Evolutionary conservation across 37 sponge, comb jelly and placozoan genomes (phyloP).

Genomic region (Axinella damicornis): DNA sequence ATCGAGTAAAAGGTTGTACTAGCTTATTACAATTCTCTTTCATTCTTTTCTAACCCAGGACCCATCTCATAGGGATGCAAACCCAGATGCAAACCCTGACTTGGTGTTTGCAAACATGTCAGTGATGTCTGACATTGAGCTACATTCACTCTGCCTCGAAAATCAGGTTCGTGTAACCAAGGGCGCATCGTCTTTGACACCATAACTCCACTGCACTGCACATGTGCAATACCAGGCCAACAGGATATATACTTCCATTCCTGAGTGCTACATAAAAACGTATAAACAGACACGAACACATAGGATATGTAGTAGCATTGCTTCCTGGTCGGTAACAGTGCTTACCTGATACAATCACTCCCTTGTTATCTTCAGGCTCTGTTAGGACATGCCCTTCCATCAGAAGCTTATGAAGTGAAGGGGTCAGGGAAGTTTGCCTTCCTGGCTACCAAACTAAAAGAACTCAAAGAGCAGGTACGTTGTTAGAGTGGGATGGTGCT

Average conservation of each 20-base stretch:
- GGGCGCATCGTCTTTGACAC: neutral
- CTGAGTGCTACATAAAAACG: too few relatives aligned
- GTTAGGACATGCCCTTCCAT: neutral
- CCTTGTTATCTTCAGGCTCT: neutral
- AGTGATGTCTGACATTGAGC: constrained; percentile 78
- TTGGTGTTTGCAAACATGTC: constrained; percentile 65
- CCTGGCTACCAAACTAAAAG: neutral
- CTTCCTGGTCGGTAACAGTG: too few relatives aligned
- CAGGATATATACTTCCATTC: too few relatives aligned
- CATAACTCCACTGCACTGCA: too few relatives aligned
- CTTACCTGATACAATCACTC: neutral
- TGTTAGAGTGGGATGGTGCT: too few relatives aligned
- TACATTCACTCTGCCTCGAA: constrained; percentile 48
- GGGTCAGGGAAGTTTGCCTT: constrained; percentile 35
- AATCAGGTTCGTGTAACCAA: constrained; percentile 17
- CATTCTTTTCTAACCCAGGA: too few relatives aligned
- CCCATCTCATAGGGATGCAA: constrained; percentile 46
- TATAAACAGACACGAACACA: too few relatives aligned
- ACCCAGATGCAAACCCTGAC: too few relatives aligned
- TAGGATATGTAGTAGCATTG: too few relatives aligned
- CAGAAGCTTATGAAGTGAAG: neutral
- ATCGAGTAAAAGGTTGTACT: too few relatives aligned
- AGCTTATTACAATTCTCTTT: too few relatives aligned
- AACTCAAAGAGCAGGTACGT: constrained; percentile 28
- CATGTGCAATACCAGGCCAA: too few relatives aligned